Evolutionary conservation across 2,888 invertebrate species (phyloP), one percentile per base, ranked within the genome.

Genomic region (Morpho achilles): DNA sequence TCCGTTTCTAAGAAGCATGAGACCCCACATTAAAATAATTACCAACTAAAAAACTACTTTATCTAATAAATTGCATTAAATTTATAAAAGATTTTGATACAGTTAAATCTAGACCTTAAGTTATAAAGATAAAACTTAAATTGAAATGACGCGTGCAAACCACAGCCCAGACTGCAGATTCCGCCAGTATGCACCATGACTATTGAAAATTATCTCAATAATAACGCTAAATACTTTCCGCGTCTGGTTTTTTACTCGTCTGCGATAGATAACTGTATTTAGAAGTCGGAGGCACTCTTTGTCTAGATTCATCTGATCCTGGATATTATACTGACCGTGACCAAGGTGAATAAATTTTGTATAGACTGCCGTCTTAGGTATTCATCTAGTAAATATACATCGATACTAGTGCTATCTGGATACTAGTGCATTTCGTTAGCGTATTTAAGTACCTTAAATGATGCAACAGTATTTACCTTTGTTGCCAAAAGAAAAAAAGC

Each of bases 241-340:
- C 40, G 77, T 76, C 76, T 75, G 66, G 59, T 74, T 80, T 80
- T 80, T 80, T 80, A 72, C 69, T 45, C 52, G 76, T 75, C 75
- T 74, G 69, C 54, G 42, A 47, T 66, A 69, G 53, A 42, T 70
- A 70, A 68, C 70, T 67, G 69, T 70, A 54, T 32, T 47, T 47
- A 52, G 62, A 66, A 67, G 69, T 67, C 62, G 61, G n/a, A 8
- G 46, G 54, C 42, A 41, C 48, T 51, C 51, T 58, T 58, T 60
- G 51, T 65, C 63, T 64, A 65, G 62, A 64, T 56, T 62, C 67
- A 55, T 50, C 8, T 32, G 4, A 32, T 32, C 32, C 53, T 56
- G 54, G 56, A 45, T 48, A 53, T 49, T 47, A 48, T 53, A 53
- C 39, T 48, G 42, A 39, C 45, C 23, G 8, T n/a, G 16, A 16